Evolutionary conservation across 1,140 invertebrate genomes (phyloP).

Genomic region (Bombus haemorrhoidalis): DNA sequence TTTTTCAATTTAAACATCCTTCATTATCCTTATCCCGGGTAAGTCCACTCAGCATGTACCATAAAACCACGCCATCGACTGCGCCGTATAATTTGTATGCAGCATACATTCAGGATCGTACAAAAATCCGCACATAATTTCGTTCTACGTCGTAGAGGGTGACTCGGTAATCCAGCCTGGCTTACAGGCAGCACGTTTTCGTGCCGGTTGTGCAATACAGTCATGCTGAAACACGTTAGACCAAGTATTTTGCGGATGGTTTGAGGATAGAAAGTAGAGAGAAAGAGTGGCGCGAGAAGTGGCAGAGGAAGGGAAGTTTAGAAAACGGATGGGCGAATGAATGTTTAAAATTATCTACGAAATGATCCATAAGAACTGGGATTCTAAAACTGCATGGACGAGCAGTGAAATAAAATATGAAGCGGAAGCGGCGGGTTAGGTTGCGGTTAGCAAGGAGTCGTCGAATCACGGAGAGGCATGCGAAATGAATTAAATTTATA

Average conservation of each 20-base stretch:
- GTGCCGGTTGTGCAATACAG: conserved; percentile 3
- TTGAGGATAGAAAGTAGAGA: not conserved
- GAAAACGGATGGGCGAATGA: not conserved
- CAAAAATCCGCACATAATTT: conserved; percentile 46
- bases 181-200: conserved; percentile 34
- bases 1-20: conserved; percentile 5
- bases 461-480: conserved; percentile 13
- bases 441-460: not conserved
- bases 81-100: conserved; percentile 16
- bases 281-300: not conserved
- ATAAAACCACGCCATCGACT: not conserved
- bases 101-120: not conserved
- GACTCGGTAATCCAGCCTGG: conserved; percentile 25
- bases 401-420: conserved; percentile 38
- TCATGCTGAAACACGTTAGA: not conserved
- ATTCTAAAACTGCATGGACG: too few relatives aligned
- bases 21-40: not conserved
- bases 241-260: conserved; percentile 30
- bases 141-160: not conserved
- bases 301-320: too few relatives aligned
- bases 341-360: conserved; percentile 48
- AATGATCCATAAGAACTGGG: conserved; percentile 18
- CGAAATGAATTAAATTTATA: conserved; percentile 20
- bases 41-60: not conserved
- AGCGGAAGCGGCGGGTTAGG: conserved; percentile 15